Conservation (phyloP, 2,888 invertebrate genomes). For the Loripinus fragilis region DNA sequence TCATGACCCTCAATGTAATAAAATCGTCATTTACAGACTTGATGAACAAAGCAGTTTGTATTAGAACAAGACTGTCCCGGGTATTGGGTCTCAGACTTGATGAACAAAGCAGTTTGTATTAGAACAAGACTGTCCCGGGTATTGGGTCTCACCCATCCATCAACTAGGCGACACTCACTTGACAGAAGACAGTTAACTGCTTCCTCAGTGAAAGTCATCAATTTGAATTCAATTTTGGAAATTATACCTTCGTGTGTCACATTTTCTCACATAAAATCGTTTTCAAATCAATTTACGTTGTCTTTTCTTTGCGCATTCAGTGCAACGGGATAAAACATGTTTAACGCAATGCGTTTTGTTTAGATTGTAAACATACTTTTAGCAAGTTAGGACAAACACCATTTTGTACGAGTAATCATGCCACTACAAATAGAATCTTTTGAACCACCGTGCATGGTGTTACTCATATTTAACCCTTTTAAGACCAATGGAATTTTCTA, state of each 20-base stretch:
- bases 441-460: too few species aligned
- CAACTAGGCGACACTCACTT: not conserved
- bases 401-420: too few species aligned
- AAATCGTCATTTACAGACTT: constrained; percentile 4
- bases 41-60: constrained; percentile 4
- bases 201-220: not conserved
- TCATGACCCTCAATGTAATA: constrained; percentile 15
- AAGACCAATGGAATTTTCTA: too few species aligned
- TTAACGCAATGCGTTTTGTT: too few species aligned
- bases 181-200: constrained; percentile 2
- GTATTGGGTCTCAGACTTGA: not conserved
- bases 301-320: too few species aligned
- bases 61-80: constrained; percentile 11
- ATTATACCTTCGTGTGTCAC: not conserved
- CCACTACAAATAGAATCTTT: too few species aligned
- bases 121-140: constrained; percentile 11
- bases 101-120: constrained; percentile 11
- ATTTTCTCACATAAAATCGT: not conserved
- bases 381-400: too few species aligned
- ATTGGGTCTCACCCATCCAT: not conserved
- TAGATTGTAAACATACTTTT: too few species aligned
- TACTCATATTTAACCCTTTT: too few species aligned
- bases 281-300: not conserved
- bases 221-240: constrained; percentile 4
- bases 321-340: too few species aligned